Conservation (phyloP, 2,113 vertebrate genomes). For the Halcyon malimbica region DNA sequence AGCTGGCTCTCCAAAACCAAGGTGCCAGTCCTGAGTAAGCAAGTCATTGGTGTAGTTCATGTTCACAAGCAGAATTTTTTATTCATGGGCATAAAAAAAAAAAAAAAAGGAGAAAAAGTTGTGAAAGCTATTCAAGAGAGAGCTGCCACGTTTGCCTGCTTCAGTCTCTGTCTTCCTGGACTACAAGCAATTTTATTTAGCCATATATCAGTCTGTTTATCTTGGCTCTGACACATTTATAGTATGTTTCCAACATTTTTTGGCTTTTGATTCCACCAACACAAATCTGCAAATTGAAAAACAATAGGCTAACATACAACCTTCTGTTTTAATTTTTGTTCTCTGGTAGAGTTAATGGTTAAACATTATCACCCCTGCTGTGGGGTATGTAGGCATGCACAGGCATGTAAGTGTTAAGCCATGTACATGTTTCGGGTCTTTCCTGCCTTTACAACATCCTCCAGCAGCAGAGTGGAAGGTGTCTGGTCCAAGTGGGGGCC, state of each 20-base stretch:
- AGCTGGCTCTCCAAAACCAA: neutral
- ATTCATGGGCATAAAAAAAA: neutral
- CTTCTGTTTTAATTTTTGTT: neutral
- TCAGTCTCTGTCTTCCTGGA: neutral
- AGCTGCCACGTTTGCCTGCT: neutral
- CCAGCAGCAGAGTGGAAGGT: neutral
- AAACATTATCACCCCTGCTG: neutral
- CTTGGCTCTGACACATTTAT: neutral
- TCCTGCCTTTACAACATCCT: neutral
- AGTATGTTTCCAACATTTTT: neutral
- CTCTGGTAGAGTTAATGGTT: neutral
- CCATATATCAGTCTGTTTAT: neutral
- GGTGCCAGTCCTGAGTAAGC: neutral
- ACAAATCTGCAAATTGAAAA: neutral
- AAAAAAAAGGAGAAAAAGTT: neutral
- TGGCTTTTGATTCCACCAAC: neutral
- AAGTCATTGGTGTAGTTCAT: neutral
- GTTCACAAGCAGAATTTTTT: neutral
- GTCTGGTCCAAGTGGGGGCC: neutral
- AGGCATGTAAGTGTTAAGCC: neutral
- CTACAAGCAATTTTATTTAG: too few species aligned
- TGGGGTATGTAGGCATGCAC: too few species aligned
- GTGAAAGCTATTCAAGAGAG: neutral
- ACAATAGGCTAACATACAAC: neutral
- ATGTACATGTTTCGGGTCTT: rapidly evolving